Conservation (phyloP, 1,140 invertebrate species). For the Bursaphelenchus mucronatus region DNA sequence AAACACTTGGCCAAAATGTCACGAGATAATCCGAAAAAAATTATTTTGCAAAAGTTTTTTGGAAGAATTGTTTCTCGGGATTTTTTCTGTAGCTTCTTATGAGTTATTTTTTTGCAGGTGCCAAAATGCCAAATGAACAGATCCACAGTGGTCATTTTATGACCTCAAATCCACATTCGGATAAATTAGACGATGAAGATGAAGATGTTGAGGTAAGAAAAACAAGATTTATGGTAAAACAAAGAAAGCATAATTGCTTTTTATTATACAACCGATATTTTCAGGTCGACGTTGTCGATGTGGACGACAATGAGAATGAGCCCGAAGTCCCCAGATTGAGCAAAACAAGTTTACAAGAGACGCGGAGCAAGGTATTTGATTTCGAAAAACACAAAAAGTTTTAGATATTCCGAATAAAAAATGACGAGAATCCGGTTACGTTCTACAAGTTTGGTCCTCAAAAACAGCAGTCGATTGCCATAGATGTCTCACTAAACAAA, state of each 20-base stretch:
- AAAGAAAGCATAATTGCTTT: too few species aligned
- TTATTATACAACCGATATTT: slow-evolving; percentile 15
- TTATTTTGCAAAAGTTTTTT: not conserved
- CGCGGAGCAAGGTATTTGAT: slow-evolving; percentile 19
- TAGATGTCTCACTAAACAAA: slow-evolving; percentile 60
- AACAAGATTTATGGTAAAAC: too few species aligned
- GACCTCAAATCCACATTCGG: slow-evolving; percentile 59
- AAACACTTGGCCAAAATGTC: too few species aligned
- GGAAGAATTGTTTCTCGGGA: not conserved
- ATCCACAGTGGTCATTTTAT: slow-evolving; percentile 61
- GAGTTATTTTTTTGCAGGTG: slow-evolving; percentile 11
- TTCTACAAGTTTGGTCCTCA: slow-evolving; percentile 60
- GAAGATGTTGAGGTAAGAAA: slow-evolving; percentile 55
- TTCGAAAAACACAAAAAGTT: slow-evolving; percentile 11
- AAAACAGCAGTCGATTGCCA: slow-evolving; percentile 60
- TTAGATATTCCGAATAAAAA: slow-evolving; percentile 17
- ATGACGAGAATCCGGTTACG: slow-evolving; percentile 60
- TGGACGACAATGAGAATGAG: slow-evolving; percentile 32
- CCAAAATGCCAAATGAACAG: slow-evolving; percentile 49
- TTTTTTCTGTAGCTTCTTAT: not conserved
- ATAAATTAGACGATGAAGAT: slow-evolving; percentile 57
- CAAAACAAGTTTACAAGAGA: slow-evolving; percentile 27
- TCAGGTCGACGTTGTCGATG: slow-evolving; percentile 59
- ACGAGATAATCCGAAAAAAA: too few species aligned
- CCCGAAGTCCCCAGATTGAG: slow-evolving; percentile 22